Evolutionary conservation across 2,113 vertebrate species (phyloP), one percentile per base, ranked within the genome.

Genomic region (Brachyhypopomus occidentalis): DNA sequence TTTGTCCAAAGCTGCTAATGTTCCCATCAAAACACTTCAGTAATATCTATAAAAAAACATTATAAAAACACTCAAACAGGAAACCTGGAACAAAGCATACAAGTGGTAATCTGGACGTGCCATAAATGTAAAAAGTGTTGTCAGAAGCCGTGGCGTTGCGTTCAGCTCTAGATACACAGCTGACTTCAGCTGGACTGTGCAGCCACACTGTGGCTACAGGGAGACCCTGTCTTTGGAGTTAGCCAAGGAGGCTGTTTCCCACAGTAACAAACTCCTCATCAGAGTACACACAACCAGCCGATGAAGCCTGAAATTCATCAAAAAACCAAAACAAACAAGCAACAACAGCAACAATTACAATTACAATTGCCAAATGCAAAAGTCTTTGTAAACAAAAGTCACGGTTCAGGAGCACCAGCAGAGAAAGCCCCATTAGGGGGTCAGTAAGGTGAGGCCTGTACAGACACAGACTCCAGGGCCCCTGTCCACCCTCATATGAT

Each of bases 341-440:
- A 88, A 84, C 88, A 78, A 74, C 48, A 66, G 81, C 48, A 82
- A 79, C 83, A 84, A 72, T 78, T 75, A 87, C 77, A 84, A 74
- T 82, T 45, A 45, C 41, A 45, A 11, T 45, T 52, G 55, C 88
- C 73, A 84, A 80, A 86, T 88, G 89, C 92, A 91, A 92, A 91
- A 59, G 86, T 90, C 87, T 90, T 88, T 92, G 92, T 93, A 93
- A 94, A 94, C 92, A 89, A 88, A 69, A 72, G 22, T 38, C 23
- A 77, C 71, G 38, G 19, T 77, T 59, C 22, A 34, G 20, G 59
- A 80, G 80, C 83, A 85, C 82, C 81, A 52, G 27, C 23, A 70
- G 52, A 78, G 75, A 84, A 66, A 76, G 60, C 34, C 38, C 4
- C 59, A 66, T 74, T 71, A 81, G 52, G 80, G 72, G 83, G 79